A percentile compares a stretch with the other conserved stretches of the same genome.
phyloP scores from a whole-genome alignment of 2,888 invertebrate genomes.

The Xylophagus ater region DNA sequence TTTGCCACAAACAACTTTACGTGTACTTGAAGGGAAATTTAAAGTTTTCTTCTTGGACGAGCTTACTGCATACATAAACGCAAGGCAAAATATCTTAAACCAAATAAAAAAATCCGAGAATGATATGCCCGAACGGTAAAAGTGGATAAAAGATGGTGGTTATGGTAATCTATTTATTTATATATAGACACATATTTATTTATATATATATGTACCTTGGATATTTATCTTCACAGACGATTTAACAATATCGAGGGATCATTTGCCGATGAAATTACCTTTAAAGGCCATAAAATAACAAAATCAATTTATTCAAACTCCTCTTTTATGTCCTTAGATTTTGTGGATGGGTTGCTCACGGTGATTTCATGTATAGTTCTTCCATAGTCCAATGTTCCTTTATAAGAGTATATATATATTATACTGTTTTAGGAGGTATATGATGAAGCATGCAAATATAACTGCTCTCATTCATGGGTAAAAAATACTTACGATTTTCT shows the following conservation, averaged over 20 bases:
- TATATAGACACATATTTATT: background rate
- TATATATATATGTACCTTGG: constrained; percentile 7
- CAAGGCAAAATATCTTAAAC: constrained; percentile 2
- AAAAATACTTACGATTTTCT: too few relatives aligned
- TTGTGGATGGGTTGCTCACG: too few relatives aligned
- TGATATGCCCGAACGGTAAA: background rate
- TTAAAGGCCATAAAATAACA: constrained; percentile 15
- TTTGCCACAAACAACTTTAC: constrained; percentile 12
- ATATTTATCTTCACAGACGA: constrained; percentile 15
- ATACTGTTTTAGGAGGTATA: too few relatives aligned
- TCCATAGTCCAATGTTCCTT: too few relatives aligned
- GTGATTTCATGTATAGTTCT: too few relatives aligned
- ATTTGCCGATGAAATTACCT: constrained; percentile 16
- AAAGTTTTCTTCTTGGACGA: constrained; percentile 7
- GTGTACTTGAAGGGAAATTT: constrained; percentile 13
- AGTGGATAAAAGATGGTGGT: background rate
- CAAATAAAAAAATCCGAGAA: background rate
- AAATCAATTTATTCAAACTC: constrained; percentile 14
- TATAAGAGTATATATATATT: too few relatives aligned
- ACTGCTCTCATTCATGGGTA: too few relatives aligned
- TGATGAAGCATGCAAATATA: too few relatives aligned
- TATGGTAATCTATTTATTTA: background rate
- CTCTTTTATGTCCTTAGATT: too few relatives aligned
- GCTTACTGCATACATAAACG: constrained; percentile 6
- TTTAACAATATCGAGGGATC: constrained; percentile 15